These are phyloP conservation scores for Burhinus oedicnemus DNA, from an alignment of 2,113 vertebrate genomes.

Conservation along the genomic window DNA sequence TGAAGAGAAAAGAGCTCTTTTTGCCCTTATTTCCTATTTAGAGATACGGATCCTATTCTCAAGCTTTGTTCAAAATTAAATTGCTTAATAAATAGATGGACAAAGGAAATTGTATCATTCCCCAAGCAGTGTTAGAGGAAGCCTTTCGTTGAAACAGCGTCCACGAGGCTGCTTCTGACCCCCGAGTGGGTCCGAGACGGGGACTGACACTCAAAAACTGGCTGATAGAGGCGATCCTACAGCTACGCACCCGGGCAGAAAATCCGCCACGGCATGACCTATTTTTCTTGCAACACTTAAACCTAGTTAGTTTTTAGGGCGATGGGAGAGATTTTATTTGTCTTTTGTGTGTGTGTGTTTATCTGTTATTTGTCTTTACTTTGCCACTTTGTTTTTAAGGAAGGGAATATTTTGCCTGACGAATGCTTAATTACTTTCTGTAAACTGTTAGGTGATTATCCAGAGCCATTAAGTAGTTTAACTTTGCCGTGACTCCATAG, in stretches of 20 bases:
- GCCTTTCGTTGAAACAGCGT: background rate
- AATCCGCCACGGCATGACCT: rapidly evolving
- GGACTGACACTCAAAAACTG: background rate
- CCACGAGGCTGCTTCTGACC: background rate
- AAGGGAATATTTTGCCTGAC: background rate
- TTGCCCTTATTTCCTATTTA: background rate
- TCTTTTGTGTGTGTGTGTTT: background rate
- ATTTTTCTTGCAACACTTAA: background rate
- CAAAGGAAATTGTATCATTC: background rate
- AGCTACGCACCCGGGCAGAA: background rate
- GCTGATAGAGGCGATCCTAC: background rate
- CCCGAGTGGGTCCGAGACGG: rapidly evolving
- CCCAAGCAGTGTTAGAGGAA: background rate
- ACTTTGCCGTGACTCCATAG: background rate
- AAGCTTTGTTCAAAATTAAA: background rate
- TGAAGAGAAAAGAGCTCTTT: background rate
- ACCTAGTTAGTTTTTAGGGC: background rate
- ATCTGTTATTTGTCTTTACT: background rate
- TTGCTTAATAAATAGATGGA: background rate
- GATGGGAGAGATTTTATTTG: background rate
- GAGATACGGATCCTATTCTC: background rate
- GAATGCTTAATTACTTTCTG: background rate
- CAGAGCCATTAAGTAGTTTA: background rate
- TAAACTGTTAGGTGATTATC: background rate
- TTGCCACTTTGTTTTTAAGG: background rate